Base-by-base conservation (phyloP, 2,797 vertebrate species). In the Coracias cyanogaster region DNA sequence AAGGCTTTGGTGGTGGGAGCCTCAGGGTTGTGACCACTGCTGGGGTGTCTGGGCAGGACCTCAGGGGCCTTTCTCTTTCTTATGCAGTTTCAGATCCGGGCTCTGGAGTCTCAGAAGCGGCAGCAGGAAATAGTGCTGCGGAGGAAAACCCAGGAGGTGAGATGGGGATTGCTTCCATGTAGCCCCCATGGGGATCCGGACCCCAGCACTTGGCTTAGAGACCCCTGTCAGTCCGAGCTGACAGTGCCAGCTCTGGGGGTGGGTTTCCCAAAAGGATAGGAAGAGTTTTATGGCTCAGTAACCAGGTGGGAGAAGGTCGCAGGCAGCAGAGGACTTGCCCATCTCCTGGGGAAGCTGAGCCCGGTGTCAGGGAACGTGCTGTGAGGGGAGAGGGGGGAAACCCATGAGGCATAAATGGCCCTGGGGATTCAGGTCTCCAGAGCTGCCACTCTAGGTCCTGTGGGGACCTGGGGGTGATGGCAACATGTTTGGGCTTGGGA, bases 111-210 rank as follows among this genome's bases (percentile, higher is more conserved):
- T 58, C 99, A 99, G 98, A 99, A 99, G 97, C 97, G 99, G 24
- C 99, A 99, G 96, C 99, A 99, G 97, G 99, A 99, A 86, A 97
- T 99, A 22, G 99, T 99, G 15, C 97, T 99, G 81, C 98, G 99
- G 94, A 98, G 99, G 94, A 99, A 99, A 95, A 99, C 99, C 1
- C 99, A 99, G 97, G 99, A 99, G 97, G 99, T 98, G 43, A 97
- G 98, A 43, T 49, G 6, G 6, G 8, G 9, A 2, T 7, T 60
- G 15, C 35, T 11, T 72, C 15, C n/a, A 10, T 1, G 3, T 14
- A 66, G 26, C 7, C 21, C n/a, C 62, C 6, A 1, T 4, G 9
- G 19, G 22, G 43, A n/a, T 65, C n/a, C 22, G 55, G 24, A 37
- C 7, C 10, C 15, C 41, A 29, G 31, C 2, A 1, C 46, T 55